Evolutionary conservation across 2,797 vertebrate genomes (phyloP), one percentile per base, ranked within the genome.

Genomic region (Megaceryle alcyon): DNA sequence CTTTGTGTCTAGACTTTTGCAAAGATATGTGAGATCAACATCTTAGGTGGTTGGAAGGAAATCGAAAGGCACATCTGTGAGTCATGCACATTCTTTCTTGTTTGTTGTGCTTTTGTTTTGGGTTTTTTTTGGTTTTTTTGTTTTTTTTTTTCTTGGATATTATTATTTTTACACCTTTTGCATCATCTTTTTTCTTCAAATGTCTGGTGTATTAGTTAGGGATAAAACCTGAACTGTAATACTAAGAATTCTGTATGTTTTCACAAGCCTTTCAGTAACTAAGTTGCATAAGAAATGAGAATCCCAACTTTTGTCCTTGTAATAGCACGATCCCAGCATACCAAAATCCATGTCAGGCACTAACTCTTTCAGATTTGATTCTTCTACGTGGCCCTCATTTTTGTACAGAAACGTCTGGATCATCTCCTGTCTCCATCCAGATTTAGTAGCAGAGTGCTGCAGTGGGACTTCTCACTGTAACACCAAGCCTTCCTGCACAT

Each of bases 381-480:
- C 44, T 37, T 73, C 56, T 71, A 14, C 1, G 4, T 44, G 64
- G 31, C 41, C 23, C 53, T 86, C 63, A 33, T 70, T 82, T 91
- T 48, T 84, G 88, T 84, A 63, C 59, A 83, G 79, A 90, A 94
- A 79, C 1, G 63, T 92, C 92, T 94, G 89, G 46, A 70, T 86
- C 78, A 71, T 84, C 91, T 93, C 88, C 92, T 76, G 90, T 84
- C 83, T 95, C 88, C 73, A 61, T 92, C 69, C 71, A 84, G 80
- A 80, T 95, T 92, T 91, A 96, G 44, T 7, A 82, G 44, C 64
- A 82, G 82, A 72, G 64, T 21, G 86, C 77, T 96, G 82, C 88
- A 79, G 48, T 76, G 80, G 91, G 91, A 90, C 66, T 84, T 88
- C 80, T 94, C 3, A 0, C 53, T 78, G 75, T 85, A 88, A 86